phyloP scores from a whole-genome alignment of 2,888 invertebrate species.

The Eupsilia transversa region DNA sequence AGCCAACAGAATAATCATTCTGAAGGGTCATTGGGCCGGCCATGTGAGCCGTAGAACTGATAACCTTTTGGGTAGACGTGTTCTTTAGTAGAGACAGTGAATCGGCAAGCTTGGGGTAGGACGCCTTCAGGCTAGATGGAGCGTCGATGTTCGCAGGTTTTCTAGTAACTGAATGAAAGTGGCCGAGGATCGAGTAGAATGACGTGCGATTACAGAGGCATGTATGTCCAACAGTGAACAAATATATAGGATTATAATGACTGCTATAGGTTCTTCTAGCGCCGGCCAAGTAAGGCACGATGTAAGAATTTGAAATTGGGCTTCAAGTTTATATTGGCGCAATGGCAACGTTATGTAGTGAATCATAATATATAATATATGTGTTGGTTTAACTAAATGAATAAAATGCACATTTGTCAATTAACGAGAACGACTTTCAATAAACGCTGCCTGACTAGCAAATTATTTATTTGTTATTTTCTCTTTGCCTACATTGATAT shows the following conservation, averaged over 20 bases:
- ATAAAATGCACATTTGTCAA: constrained; percentile 23
- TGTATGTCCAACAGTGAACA: not conserved
- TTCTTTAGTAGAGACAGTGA: not conserved
- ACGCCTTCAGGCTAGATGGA: not conserved
- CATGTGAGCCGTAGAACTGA: not conserved
- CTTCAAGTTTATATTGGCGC: not conserved
- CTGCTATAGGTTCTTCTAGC: not conserved
- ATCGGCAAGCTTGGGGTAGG: not conserved
- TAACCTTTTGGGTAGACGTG: not conserved
- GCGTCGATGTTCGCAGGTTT: not conserved
- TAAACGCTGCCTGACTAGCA: not conserved
- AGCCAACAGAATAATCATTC: not conserved
- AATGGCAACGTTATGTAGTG: not conserved
- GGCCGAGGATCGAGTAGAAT: not conserved
- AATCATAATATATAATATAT: not conserved
- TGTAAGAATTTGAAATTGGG: not conserved
- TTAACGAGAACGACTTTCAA: constrained; percentile 24
- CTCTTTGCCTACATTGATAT: constrained; percentile 4
- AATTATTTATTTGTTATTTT: constrained; percentile 24
- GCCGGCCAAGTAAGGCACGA: not conserved
- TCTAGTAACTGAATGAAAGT: not conserved
- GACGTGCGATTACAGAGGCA: not conserved
- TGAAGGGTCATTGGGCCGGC: not conserved
- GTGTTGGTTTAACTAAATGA: not conserved
- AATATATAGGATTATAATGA: not conserved